These are phyloP conservation scores for Zaprionus obscuricornis DNA, from an alignment of 2,888 invertebrate genomes.

Conservation along the genomic window DNA sequence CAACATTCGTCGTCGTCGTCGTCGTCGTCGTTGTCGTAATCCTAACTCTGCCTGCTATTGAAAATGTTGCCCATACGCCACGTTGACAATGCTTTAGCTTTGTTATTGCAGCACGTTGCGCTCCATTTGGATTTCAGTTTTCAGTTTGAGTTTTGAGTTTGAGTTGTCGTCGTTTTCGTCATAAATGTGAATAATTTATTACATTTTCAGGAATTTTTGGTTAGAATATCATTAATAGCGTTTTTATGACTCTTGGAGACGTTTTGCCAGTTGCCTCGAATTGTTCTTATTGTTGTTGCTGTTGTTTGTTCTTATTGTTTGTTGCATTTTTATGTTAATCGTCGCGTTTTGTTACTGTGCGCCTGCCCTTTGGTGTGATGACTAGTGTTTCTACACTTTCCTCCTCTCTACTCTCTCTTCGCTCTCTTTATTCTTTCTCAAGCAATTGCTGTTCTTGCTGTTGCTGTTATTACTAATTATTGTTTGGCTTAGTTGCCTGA, in stretches of 20 bases:
- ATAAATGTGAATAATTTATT: conserved; percentile 78
- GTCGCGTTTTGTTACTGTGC: conserved; percentile 27
- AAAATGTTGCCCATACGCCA: conserved; percentile 52
- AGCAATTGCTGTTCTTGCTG: conserved; percentile 30
- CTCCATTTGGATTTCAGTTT: too few species aligned
- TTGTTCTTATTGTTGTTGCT: conserved; percentile 1
- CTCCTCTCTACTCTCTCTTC: neutral
- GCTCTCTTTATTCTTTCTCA: neutral
- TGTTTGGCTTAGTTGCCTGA: conserved; percentile 75
- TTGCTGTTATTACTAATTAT: conserved; percentile 74
- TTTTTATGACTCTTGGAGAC: conserved; percentile 72
- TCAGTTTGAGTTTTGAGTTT: too few species aligned
- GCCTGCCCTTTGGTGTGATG: conserved; percentile 42
- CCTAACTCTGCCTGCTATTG: conserved; percentile 38
- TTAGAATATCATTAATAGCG: conserved; percentile 77
- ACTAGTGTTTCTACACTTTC: conserved; percentile 14
- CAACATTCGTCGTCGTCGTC: too few species aligned
- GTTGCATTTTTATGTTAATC: conserved; percentile 77
- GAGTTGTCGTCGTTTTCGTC: conserved; percentile 31
- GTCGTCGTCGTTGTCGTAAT: too few species aligned
- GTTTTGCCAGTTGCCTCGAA: conserved; percentile 7
- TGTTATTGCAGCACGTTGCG: conserved; percentile 16
- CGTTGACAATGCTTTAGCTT: conserved; percentile 44
- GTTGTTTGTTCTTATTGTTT: conserved; percentile 24
- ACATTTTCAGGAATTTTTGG: conserved; percentile 62